A percentile compares a stretch with the other conserved stretches of the same genome.
Evolutionary conservation across 2,113 vertebrate genomes (phyloP).

Genomic region (Natator depressus): DNA sequence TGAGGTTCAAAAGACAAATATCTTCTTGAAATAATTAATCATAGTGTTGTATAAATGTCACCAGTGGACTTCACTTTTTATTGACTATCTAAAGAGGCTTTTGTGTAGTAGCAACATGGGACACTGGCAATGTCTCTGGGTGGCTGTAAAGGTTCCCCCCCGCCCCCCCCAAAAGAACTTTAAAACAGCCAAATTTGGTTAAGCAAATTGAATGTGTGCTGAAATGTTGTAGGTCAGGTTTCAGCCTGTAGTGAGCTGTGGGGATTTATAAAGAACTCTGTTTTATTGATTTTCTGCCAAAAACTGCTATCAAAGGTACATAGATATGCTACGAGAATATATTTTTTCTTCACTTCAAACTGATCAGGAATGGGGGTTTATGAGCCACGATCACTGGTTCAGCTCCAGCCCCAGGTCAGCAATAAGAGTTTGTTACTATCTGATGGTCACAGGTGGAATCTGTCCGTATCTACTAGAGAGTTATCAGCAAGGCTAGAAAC

Average conservation of each 20-base stretch:
- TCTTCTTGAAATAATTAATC: neutral
- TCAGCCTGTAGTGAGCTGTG: slow-evolving; percentile 5
- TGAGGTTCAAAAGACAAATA: neutral
- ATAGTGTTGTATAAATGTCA: neutral
- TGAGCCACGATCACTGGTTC: neutral
- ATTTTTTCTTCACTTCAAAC: neutral
- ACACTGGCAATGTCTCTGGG: neutral
- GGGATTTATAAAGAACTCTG: neutral
- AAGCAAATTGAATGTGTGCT: neutral
- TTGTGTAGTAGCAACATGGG: neutral
- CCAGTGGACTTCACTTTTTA: neutral
- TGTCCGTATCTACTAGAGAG: neutral
- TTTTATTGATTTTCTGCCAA: slow-evolving; percentile 16
- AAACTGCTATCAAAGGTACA: neutral
- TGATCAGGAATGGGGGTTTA: neutral
- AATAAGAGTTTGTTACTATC: neutral
- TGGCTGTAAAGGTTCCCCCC: neutral
- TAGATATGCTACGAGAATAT: neutral
- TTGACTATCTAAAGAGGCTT: neutral
- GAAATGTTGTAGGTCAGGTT: neutral
- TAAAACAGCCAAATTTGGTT: neutral
- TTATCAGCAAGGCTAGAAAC: neutral
- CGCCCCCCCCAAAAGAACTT: neutral
- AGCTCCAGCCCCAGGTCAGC: neutral
- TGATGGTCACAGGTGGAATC: neutral